phyloP scores from a whole-genome alignment of 1,140 invertebrate genomes.

The Micrasema longulum region DNA sequence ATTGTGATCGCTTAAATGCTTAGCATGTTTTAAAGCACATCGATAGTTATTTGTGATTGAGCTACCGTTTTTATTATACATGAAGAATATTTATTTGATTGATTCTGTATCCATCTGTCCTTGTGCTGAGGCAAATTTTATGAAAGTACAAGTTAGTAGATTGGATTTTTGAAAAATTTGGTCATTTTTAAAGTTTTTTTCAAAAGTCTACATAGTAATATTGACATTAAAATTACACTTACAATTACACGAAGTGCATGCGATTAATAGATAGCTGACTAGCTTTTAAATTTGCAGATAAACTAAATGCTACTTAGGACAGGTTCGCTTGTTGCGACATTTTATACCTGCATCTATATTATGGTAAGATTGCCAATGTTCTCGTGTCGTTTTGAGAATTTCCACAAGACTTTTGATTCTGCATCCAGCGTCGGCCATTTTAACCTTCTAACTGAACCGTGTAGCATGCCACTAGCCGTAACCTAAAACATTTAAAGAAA shows the following conservation, averaged over 20 bases:
- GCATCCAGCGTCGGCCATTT: not conserved
- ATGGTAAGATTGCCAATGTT: slow-evolving; percentile 7
- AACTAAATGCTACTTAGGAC: slow-evolving; percentile 12
- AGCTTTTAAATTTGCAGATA: not conserved
- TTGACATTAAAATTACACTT: no score
- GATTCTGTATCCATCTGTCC: no score
- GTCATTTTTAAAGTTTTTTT: no score
- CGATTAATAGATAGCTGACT: not conserved
- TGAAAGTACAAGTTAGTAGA: no score
- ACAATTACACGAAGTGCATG: not conserved
- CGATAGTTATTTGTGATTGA: no score
- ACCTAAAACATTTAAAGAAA: not conserved
- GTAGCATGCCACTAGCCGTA: not conserved
- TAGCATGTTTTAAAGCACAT: no score
- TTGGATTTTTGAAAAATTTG: no score
- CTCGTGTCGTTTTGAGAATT: slow-evolving; percentile 17
- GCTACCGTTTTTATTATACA: no score
- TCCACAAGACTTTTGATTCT: not conserved
- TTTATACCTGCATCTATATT: not conserved
- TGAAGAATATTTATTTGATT: no score
- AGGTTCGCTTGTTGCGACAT: slow-evolving; percentile 18
- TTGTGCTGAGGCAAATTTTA: no score
- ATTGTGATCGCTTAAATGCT: no score
- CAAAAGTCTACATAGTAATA: no score
- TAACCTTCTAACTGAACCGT: not conserved